phyloP scores from a whole-genome alignment of 2,797 vertebrate genomes.

The Diceros bicornis region DNA sequence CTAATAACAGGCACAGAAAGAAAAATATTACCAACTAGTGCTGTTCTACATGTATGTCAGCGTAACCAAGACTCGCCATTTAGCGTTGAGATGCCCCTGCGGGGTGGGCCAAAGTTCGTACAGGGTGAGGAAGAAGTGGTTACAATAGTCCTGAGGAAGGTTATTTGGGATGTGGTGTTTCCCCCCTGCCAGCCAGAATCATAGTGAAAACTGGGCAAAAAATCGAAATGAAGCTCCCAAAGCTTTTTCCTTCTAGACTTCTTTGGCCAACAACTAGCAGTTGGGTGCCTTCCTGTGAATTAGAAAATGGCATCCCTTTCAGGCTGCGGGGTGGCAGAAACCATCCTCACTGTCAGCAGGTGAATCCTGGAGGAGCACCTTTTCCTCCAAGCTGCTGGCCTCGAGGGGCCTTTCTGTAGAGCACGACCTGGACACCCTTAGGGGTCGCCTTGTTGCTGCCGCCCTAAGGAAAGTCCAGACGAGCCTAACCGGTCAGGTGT shows the following conservation, averaged over 20 bases:
- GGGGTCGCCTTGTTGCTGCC: background rate
- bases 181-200: background rate
- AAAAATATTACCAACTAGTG: background rate
- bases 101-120: fast-evolving
- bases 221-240: background rate
- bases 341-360: fast-evolving
- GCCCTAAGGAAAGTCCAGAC: background rate
- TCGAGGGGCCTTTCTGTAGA: background rate
- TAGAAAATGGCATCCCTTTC: background rate
- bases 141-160: fast-evolving
- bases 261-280: background rate
- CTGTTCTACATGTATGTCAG: background rate
- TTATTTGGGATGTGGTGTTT: background rate
- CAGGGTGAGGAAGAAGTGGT: background rate
- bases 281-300: background rate
- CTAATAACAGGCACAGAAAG: conserved; percentile 61
- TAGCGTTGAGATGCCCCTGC: fast-evolving
- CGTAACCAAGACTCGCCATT: fast-evolving
- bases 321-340: background rate
- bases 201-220: background rate
- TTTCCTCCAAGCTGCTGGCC: background rate
- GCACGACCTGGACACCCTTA: background rate
- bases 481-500: background rate
- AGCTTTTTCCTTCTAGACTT: background rate
- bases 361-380: background rate